Evolutionary conservation across 2,797 vertebrate genomes (phyloP), one percentile per base, ranked within the genome.

Genomic region (Gastrophryne carolinensis): DNA sequence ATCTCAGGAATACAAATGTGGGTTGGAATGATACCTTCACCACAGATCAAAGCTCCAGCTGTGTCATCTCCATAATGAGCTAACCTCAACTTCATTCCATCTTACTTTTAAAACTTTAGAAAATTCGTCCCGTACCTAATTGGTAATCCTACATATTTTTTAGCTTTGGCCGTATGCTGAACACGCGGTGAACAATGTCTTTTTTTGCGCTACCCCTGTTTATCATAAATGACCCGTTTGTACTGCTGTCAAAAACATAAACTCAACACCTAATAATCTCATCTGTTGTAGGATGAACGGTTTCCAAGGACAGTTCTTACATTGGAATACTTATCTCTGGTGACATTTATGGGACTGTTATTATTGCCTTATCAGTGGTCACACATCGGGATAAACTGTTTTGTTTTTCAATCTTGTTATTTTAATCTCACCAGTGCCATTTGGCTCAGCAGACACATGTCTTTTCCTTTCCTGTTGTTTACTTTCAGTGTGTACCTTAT

Each of bases 391-490:
- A 47, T 65, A 75, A 56, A 1, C 0, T 79, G 77, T 72, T 67
- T 79, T 68, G 62, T 60, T 73, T 72, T 60, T 49, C 10, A 4
- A 66, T 82, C 81, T 78, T 80, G 41, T 83, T 82, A 7, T 72
- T 82, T 13, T 39, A 0, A 72, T 84, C 27, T 23, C 26, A 70
- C 82, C 79, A 75, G 39, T 80, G 81, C 66, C 65, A 71, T 80
- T 11, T 0, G 80, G 71, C 76, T 82, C 80, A 79, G 34, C 47
- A 32, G 44, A 41, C 56, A 83, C 80, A 52, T 27, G 73, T 80
- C 34, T 56, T 62, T 34, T 19, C 79, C 2, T 81, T 81, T 1
- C 29, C 81, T 84, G 81, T 80, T 44, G 19, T 62, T 79, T 39
- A 79, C 8, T 26, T 81, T 11, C 67, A 10, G 67, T 44, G 84